Percentiles rank a stretch among this genome's conserved stretches.
Evolutionary conservation across 2,797 vertebrate species (phyloP).

Genomic region (Pseudochaenichthys georgianus): DNA sequence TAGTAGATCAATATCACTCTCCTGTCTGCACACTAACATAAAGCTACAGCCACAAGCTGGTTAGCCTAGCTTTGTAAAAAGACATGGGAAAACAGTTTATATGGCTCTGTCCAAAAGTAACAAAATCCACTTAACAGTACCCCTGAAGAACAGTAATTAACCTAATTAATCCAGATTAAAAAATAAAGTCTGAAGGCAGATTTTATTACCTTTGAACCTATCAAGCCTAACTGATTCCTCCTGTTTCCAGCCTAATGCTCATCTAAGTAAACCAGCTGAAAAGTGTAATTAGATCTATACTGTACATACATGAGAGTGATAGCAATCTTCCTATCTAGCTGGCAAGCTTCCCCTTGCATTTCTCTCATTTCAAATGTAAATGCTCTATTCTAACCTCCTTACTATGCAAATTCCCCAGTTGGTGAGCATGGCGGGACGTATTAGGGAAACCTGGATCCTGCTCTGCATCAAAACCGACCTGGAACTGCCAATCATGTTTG

Average conservation of each 20-base stretch:
- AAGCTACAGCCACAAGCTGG: background rate
- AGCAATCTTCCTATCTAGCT: background rate
- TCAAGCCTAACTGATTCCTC: background rate
- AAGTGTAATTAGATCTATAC: background rate
- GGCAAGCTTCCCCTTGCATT: background rate
- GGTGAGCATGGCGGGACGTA: conserved; percentile 36
- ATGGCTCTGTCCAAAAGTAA: no score
- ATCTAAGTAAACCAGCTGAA: background rate
- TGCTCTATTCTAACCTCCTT: conserved; percentile 51
- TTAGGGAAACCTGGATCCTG: conserved; percentile 30
- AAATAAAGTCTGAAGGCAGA: background rate
- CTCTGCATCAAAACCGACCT: conserved; percentile 19
- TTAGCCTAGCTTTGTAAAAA: background rate
- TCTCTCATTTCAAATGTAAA: conserved; percentile 10
- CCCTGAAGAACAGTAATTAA: background rate
- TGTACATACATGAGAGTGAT: background rate
- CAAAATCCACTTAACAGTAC: background rate
- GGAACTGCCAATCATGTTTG: conserved; percentile 33
- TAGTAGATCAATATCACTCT: conserved; percentile 14
- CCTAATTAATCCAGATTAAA: background rate
- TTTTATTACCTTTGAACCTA: background rate
- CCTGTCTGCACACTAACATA: background rate
- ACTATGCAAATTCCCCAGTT: conserved; percentile 37
- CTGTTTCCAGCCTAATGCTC: conserved; percentile 2
- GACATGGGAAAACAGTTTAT: no score